A percentile compares a stretch with the other conserved stretches of the same genome.
These are phyloP conservation scores for Drosophila borealis DNA, from an alignment of 2,888 invertebrate species.

Conservation along the genomic window DNA sequence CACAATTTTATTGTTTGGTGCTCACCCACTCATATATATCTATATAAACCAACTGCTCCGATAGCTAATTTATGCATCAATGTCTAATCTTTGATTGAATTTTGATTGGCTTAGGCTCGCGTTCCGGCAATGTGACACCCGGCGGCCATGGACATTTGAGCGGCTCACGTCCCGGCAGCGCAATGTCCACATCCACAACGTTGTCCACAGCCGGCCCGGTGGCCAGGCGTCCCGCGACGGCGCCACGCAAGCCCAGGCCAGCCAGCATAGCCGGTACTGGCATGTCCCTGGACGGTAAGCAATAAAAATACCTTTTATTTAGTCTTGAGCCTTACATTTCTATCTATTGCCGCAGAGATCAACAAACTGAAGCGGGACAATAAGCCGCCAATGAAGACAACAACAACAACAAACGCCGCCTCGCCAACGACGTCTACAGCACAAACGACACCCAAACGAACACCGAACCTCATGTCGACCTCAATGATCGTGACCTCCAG, in stretches of 20 bases:
- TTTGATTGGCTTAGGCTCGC: conserved; percentile 86
- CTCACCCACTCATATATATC: conserved; percentile 40
- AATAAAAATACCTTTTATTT: neutral
- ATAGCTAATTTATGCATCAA: neutral
- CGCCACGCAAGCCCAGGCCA: conserved; percentile 90
- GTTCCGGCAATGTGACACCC: conserved; percentile 91
- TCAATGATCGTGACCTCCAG: conserved; percentile 82
- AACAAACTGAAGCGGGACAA: conserved; percentile 85
- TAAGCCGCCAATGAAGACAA: conserved; percentile 85
- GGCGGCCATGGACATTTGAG: conserved; percentile 87
- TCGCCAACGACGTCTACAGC: conserved; percentile 78
- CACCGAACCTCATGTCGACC: conserved; percentile 82
- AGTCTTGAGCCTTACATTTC: neutral
- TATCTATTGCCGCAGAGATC: conserved; percentile 64
- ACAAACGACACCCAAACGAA: conserved; percentile 85
- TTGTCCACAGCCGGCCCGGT: conserved; percentile 87
- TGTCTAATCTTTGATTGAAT: conserved; percentile 21
- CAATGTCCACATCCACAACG: conserved; percentile 91
- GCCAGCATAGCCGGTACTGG: conserved; percentile 94
- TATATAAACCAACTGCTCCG: conserved; percentile 10
- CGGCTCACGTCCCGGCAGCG: conserved; percentile 94
- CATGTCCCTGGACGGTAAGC: conserved; percentile 86
- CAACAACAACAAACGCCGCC: conserved; percentile 60
- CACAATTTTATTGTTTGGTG: conserved; percentile 48
- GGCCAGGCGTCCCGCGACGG: conserved; percentile 87